Conservation (phyloP, 2,888 invertebrate species). For the Pharmacophagus antenor region DNA sequence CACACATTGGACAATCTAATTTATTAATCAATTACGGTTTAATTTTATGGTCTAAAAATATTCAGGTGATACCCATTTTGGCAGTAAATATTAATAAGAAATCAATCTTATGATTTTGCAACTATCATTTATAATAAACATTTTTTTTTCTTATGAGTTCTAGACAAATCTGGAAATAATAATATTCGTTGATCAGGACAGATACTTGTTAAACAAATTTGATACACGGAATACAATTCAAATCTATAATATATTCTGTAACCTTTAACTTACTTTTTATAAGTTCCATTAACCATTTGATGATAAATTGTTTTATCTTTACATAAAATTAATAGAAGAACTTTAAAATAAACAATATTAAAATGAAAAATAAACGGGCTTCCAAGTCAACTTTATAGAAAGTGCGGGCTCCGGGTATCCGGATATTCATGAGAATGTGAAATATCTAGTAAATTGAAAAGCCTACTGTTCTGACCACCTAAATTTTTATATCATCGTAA, state of each 20-base stretch:
- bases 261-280: background rate
- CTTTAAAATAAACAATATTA: background rate
- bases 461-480: slow-evolving; percentile 44
- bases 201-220: slow-evolving; percentile 14
- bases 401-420: slow-evolving; percentile 63
- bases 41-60: background rate
- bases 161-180: background rate
- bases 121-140: slow-evolving; percentile 18
- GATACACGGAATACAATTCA: slow-evolving; percentile 8
- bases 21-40: background rate
- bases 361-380: slow-evolving; percentile 19
- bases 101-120: slow-evolving; percentile 3
- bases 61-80: background rate
- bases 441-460: slow-evolving; percentile 51
- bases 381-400: slow-evolving; percentile 42
- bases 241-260: slow-evolving; percentile 5
- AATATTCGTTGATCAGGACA: slow-evolving; percentile 28
- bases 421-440: slow-evolving; percentile 47
- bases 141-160: slow-evolving; percentile 4
- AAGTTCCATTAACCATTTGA: slow-evolving; percentile 4
- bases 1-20: background rate
- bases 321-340: background rate
- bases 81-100: slow-evolving; percentile 4
- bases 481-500: slow-evolving; percentile 7
- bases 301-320: slow-evolving; percentile 1